These are phyloP conservation scores for Acanthoscelides obtectus DNA, from an alignment of 2,888 invertebrate species.

Conservation along the genomic window DNA sequence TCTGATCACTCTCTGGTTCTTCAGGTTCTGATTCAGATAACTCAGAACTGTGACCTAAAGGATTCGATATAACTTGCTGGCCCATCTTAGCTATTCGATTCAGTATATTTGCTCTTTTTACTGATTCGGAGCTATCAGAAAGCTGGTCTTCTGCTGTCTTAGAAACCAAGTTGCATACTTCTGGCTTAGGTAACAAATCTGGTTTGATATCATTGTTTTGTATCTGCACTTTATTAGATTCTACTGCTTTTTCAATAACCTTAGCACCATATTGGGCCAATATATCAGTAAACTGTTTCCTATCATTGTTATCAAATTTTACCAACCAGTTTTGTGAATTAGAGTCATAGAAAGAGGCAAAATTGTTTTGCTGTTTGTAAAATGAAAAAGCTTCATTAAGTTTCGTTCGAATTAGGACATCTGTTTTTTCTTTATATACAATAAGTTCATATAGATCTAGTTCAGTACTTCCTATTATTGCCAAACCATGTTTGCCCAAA, in stretches of 20 bases:
- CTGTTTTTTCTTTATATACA: conserved; percentile 41
- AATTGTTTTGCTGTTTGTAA: conserved; percentile 31
- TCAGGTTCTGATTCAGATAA: conserved; percentile 31
- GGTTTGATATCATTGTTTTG: conserved; percentile 4
- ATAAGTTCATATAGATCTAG: conserved; percentile 38
- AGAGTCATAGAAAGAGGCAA: conserved; percentile 37
- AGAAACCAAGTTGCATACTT: conserved; percentile 1
- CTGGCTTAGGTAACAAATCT: conserved; percentile 13
- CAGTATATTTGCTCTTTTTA: conserved; percentile 48
- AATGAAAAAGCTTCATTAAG: conserved; percentile 28
- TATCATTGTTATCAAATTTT: conserved; percentile 35
- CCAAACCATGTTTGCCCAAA: conserved; percentile 47
- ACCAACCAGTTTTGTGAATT: conserved; percentile 37
- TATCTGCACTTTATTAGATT: neutral
- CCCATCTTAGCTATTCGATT: conserved; percentile 58
- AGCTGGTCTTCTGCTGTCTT: conserved; percentile 10
- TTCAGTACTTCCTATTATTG: conserved; percentile 42
- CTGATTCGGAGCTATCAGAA: conserved; percentile 28
- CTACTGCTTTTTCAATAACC: conserved; percentile 8
- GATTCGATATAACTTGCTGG: conserved; percentile 46
- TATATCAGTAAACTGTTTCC: conserved; percentile 27
- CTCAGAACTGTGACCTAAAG: conserved; percentile 18
- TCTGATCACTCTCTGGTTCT: conserved; percentile 15
- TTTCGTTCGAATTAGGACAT: conserved; percentile 35
- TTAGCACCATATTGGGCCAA: conserved; percentile 24